phyloP scores from a whole-genome alignment of 2,113 vertebrate genomes.

The Labeo catla region DNA sequence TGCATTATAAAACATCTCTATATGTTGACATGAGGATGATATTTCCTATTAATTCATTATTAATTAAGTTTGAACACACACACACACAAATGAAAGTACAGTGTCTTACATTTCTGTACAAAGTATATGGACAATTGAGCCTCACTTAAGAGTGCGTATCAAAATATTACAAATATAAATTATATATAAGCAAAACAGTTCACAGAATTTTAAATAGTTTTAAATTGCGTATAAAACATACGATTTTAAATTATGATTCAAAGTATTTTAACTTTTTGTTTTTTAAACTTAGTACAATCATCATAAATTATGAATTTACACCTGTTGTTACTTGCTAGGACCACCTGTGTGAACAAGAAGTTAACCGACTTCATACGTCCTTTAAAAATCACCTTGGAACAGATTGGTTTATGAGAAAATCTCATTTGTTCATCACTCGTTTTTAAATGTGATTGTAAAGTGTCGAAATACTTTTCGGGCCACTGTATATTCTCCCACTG shows the following conservation, averaged over 20 bases:
- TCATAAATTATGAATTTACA: neutral
- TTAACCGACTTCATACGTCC: neutral
- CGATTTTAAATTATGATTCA: neutral
- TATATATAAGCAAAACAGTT: neutral
- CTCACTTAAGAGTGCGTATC: no score
- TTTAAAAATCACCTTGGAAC: neutral
- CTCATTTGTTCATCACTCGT: neutral
- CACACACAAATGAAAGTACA: neutral
- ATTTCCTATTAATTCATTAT: neutral
- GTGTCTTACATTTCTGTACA: neutral
- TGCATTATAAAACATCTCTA: neutral
- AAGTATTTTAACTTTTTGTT: neutral
- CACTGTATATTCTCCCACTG: neutral
- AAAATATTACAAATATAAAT: no score
- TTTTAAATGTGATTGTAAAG: neutral
- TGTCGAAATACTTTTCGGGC: neutral
- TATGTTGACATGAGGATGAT: neutral
- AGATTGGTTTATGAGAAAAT: neutral
- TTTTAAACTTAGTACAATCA: neutral
- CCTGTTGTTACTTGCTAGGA: neutral
- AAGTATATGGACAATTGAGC: neutral
- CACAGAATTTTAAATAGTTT: neutral
- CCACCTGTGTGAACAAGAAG: neutral
- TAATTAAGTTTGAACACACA: neutral
- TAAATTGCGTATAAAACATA: neutral